Conservation (phyloP, 2,113 vertebrate species). For the Grammomys dolichurus region DNA sequence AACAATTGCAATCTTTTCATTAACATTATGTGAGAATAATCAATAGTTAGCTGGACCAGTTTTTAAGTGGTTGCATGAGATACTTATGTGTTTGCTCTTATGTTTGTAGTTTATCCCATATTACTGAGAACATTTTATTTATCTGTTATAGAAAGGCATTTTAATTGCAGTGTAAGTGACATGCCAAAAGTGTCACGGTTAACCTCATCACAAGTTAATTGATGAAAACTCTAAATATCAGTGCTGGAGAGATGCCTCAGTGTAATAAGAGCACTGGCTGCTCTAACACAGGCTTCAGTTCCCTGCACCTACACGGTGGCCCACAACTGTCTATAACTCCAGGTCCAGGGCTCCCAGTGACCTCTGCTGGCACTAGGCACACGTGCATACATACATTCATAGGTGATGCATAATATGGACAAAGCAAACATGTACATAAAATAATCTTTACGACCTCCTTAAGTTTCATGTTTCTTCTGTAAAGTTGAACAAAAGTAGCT, state of each 20-base stretch:
- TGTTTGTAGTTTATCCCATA: constrained; percentile 30
- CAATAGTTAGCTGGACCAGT: constrained; percentile 7
- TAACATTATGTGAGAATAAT: constrained; percentile 20
- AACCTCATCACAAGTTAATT: neutral
- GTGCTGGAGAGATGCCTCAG: neutral
- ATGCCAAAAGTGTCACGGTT: constrained; percentile 8
- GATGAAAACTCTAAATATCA: neutral
- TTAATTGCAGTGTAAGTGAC: constrained; percentile 4
- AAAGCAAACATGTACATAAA: neutral
- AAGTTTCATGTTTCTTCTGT: neutral
- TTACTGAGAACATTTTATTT: neutral
- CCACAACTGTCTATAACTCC: neutral
- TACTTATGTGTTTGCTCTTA: constrained; percentile 32
- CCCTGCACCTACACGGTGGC: neutral
- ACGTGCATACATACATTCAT: neutral
- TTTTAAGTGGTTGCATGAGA: neutral
- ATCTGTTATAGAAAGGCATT: constrained; percentile 4
- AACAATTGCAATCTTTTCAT: neutral
- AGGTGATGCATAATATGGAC: neutral
- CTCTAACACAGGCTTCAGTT: neutral
- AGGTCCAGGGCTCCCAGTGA: neutral
- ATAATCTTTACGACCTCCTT: neutral
- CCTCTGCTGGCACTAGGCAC: neutral
- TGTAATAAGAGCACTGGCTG: neutral
- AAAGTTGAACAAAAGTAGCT: constrained; percentile 10